These are phyloP conservation scores for Scolanthus callimorphus DNA, from an alignment of 92 coral and sea anemone species.

Conservation along the genomic window DNA sequence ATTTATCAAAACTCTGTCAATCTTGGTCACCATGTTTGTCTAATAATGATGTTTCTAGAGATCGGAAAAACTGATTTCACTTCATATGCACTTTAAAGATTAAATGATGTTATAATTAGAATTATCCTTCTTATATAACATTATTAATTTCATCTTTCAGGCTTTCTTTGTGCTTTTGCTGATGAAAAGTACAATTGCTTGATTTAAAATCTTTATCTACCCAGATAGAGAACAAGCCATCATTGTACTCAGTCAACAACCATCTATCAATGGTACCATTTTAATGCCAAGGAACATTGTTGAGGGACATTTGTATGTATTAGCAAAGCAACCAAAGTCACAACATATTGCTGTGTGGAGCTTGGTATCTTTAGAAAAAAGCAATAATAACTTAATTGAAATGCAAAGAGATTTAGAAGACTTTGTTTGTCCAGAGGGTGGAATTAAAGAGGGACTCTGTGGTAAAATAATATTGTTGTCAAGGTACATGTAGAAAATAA, in stretches of 20 bases:
- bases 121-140: no score
- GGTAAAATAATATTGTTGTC: conserved; percentile 55
- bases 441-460: conserved; percentile 60
- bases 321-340: conserved; percentile 87
- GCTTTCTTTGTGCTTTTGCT: conserved; percentile 48
- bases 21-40: no score
- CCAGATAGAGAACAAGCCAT: conserved; percentile 76
- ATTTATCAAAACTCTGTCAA: no score
- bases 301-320: conserved; percentile 33
- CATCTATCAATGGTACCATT: conserved; percentile 52
- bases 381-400: conserved; percentile 83
- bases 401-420: no score
- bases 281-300: conserved; percentile 30
- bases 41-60: no score
- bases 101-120: no score
- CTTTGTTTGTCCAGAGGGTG: conserved; percentile 72
- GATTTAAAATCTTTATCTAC: neutral
- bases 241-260: conserved; percentile 44
- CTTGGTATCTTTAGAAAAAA: conserved; percentile 42
- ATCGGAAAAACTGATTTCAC: no score
- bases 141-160: no score
- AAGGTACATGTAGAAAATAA: no score
- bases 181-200: conserved; percentile 34
- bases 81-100: no score
- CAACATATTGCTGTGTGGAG: conserved; percentile 85